Percentiles rank a stretch among this genome's conserved stretches.
phyloP scores from a whole-genome alignment of 2,888 invertebrate species.

The Eumerus sabulonum region DNA sequence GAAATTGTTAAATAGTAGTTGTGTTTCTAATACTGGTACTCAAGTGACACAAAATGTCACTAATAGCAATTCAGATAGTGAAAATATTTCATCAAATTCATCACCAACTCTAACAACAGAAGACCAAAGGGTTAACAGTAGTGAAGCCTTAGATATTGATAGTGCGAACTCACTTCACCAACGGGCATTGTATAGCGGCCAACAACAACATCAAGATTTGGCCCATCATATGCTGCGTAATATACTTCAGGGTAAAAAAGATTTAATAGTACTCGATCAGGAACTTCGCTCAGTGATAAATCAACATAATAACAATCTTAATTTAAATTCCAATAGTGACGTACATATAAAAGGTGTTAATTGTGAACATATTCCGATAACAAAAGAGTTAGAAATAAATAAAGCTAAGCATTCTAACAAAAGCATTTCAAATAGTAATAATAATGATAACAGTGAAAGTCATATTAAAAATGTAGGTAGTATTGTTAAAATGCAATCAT shows the following conservation, averaged over 20 bases:
- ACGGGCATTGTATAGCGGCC: slow-evolving; percentile 37
- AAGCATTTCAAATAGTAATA: slow-evolving; percentile 69
- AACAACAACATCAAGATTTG: slow-evolving; percentile 79
- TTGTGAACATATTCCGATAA: slow-evolving; percentile 48
- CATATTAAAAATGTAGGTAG: slow-evolving; percentile 47
- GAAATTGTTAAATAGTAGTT: slow-evolving; percentile 72
- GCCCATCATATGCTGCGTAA: slow-evolving; percentile 94
- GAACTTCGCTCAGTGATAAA: slow-evolving; percentile 82
- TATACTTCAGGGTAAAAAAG: slow-evolving; percentile 93
- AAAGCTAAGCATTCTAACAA: too few relatives aligned
- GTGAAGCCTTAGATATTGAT: slow-evolving; percentile 79
- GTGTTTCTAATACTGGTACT: too few relatives aligned
- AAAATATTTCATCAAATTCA: slow-evolving; percentile 67
- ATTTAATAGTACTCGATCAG: slow-evolving; percentile 87
- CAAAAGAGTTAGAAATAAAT: too few relatives aligned
- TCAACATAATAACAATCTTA: slow-evolving; percentile 72
- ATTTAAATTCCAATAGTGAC: slow-evolving; percentile 65
- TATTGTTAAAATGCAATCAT: slow-evolving; percentile 72
- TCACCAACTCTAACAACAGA: slow-evolving; percentile 15
- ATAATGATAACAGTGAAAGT: slow-evolving; percentile 76
- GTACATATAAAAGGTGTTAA: slow-evolving; percentile 8
- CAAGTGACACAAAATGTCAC: too few relatives aligned
- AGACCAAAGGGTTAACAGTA: slow-evolving; percentile 71
- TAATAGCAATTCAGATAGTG: slow-evolving; percentile 62
- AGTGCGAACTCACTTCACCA: slow-evolving; percentile 72